Evolutionary conservation across 2,113 vertebrate genomes (phyloP), one percentile per base, ranked within the genome.

Genomic region (Brevimyrus niger): DNA sequence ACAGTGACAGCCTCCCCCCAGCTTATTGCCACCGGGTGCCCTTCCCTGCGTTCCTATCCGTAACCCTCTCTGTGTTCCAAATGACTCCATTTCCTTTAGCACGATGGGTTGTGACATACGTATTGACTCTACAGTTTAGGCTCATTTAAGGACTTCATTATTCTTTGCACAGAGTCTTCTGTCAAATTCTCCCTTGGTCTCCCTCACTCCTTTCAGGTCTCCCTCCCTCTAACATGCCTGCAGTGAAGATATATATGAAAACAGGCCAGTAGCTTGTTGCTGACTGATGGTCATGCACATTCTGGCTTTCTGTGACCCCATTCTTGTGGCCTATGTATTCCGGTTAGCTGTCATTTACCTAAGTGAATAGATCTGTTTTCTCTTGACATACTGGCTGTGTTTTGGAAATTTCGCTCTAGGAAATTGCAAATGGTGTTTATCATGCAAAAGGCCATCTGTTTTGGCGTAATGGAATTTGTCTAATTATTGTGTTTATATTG

Each of bases 101-200:
- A 83, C 89, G 89, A 92, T 90, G n/a, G 31, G 48, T 65, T 90
- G 88, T 90, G 90, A 90, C 92, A 92, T 51, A 19, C 88, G 65
- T 89, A 87, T 92, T 51, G 89, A 90, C 88, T 89, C 58, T 91
- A 87, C 91, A 92, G 89, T 91, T 91, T 92, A 89, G 90, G 88
- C 90, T 84, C 87, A 88, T 91, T 90, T 91, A 91, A 89, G 91
- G 90, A 90, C 88, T 89, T 91, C 53, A 91, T 91, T 91, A 83
- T 88, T 86, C 73, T 89, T 89, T 73, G 58, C 85, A 15, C 86
- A 61, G 58, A 91, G 90, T 89, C 90, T 86, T 76, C 88, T 46
- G 80, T 89, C 87, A 90, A 44, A 89, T 44, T 89, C 85, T 87
- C 42, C 89, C 87, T 76, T 47, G 88, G 51, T 88, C 82, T 88